These are phyloP conservation scores for Chironex yamaguchii DNA, from an alignment of 30 jellyfish, hydroid and myxozoan genomes.

Conservation along the genomic window DNA sequence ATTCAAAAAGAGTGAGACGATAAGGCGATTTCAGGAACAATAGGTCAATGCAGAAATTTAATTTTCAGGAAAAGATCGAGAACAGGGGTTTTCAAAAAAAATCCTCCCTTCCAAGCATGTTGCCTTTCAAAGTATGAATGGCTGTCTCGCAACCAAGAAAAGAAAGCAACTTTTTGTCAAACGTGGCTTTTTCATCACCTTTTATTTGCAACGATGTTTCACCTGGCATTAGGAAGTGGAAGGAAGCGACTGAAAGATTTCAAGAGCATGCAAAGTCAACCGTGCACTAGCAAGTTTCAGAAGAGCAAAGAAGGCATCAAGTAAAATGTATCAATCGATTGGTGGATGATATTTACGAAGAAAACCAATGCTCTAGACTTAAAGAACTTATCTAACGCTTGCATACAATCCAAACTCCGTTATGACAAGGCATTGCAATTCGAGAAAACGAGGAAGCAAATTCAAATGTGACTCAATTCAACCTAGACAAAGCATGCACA, in stretches of 20 bases:
- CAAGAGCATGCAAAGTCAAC: conserved; percentile 17
- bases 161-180: conserved; percentile 25
- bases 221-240: conserved; percentile 24
- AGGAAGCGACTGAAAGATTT: conserved; percentile 12
- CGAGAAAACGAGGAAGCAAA: conserved; percentile 11
- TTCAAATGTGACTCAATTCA: conserved; percentile 20
- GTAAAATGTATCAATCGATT: not conserved
- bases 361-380: conserved; percentile 9
- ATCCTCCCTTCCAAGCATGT: too few species aligned
- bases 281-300: conserved; percentile 3
- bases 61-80: too few species aligned
- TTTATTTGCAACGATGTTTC: too few species aligned
- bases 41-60: too few species aligned
- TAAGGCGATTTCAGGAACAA: too few species aligned
- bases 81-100: too few species aligned
- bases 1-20: too few species aligned
- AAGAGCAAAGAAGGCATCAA: conserved; percentile 17
- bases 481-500: conserved; percentile 24
- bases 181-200: conserved; percentile 11
- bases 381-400: conserved; percentile 12
- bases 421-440: conserved; percentile 16
- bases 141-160: too few species aligned
- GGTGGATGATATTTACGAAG: conserved; percentile 6
- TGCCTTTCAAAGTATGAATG: too few species aligned
- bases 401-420: conserved; percentile 12